Evolutionary conservation across 2,797 vertebrate species (phyloP), one percentile per base, ranked within the genome.

Genomic region (Clarias fuscus): DNA sequence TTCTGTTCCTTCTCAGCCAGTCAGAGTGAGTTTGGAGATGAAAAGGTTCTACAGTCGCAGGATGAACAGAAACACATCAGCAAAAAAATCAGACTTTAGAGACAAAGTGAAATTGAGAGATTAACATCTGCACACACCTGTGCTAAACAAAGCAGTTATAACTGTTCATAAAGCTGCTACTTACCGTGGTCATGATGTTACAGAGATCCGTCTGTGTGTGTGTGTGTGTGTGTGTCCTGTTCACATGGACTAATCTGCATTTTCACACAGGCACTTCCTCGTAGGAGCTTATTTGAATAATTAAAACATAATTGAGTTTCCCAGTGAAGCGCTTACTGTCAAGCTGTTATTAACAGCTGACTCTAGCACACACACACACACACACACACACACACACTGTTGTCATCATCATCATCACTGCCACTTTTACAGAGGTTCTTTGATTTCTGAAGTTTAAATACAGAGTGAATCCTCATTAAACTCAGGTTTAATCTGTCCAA

Each of bases 251-350:
- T 68, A 68, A 68, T 33, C 27, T 68, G 18, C 33, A 71, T 71
- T 71, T 22, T 15, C 30, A 70, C 71, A 73, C 71, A 48, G 68
- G 68, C 27, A 27, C 67, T 71, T 84, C 68, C 84, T 43, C 27
- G 2, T 22, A 82, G 67, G 48, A 79, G 70, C 72, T 77, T 7
- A 79, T 89, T 84, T 82, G 61, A 73, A 88, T 89, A 88, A 89
- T 88, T 85, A 88, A 83, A 88, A 88, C 71, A 65, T 83, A 88
- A 89, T 88, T 86, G 72, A 68, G 86, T 88, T 88, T 82, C 78
- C 84, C 77, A 84, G 86, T 70, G 78, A 86, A 71, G 33, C 76
- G 48, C 40, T 86, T 64, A 82, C 76, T 65, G 27, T 78, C 84
- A 75, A 82, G 86, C 88, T 87, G 84, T 82, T 89, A 86, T 82